Evolutionary conservation across 1,140 invertebrate species (phyloP), one percentile per base, ranked within the genome.

Genomic region (Ips typographus): DNA sequence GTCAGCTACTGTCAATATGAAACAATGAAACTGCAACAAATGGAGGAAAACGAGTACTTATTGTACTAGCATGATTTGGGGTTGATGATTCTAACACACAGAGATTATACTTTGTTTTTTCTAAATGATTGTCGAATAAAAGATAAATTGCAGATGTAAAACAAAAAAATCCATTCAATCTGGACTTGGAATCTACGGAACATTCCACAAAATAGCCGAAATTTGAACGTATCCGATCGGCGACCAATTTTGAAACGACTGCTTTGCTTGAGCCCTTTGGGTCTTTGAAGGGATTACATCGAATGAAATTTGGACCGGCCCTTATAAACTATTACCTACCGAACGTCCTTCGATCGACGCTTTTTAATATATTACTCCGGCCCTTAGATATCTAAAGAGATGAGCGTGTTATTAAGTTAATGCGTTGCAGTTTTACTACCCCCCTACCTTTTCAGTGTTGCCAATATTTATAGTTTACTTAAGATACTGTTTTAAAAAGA

Each of bases 161-260:
- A 49, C 7, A 6, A 8, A 22, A 47, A 49, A 22, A 22, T 22
- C 44, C 44, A 6, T 22, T 22, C 44, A 8, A 49, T 49, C 44
- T 49, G 44, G 44, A 22, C 44, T 49, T 22, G 7, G 22, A 8
- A 6, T 49, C 44, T 22, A 6, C 44, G 44, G 7, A 49, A 49
- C 44, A 49, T 49, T 49, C 44, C 44, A 49, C 44, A 49, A 22
- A 49, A 49, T 49, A 22, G 3, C 44, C 44, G 44, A 49, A 49
- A 49, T 49, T 49, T 22, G 6, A 49, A 49, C 44, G 44, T 49
- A 6, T 22, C 7, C 7, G 6, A 49, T 6, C 22, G 7, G 6
- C 6, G 44, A 49, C 44, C 44, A 49, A 49, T 49, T 49, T 49
- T 49, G 6, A 22, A 49, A 49, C 44, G 44, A 49, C 44, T 49